A percentile compares a stretch with the other conserved stretches of the same genome.
Evolutionary conservation across 2,888 invertebrate genomes (phyloP).

Genomic region (Agrochola macilenta): DNA sequence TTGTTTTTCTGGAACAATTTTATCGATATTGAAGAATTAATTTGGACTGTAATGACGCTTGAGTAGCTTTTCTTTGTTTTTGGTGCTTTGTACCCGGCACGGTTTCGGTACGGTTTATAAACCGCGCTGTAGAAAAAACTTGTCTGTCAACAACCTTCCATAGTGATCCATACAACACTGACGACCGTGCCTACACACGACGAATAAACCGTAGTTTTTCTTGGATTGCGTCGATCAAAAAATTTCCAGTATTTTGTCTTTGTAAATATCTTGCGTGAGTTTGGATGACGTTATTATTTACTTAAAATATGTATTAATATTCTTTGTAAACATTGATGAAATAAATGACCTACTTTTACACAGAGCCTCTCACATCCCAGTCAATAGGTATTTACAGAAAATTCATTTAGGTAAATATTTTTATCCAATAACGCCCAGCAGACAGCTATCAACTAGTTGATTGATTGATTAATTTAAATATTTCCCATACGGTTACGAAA

Average conservation of each 20-base stretch:
- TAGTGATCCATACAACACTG: no score
- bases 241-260: background rate
- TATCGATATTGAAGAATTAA: constrained; percentile 36
- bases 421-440: background rate
- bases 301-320: background rate
- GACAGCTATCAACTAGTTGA: constrained; percentile 16
- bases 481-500: constrained; percentile 1
- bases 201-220: no score
- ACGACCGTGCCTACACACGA: no score
- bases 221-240: background rate
- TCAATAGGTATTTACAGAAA: constrained; percentile 29
- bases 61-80: constrained; percentile 9
- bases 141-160: no score
- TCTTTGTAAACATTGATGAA: background rate
- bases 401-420: constrained; percentile 44
- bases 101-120: no score
- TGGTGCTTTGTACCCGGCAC: background rate
- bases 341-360: constrained; percentile 10
- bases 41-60: constrained; percentile 29
- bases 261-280: background rate
- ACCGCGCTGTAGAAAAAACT: no score
- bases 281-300: background rate
- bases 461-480: constrained; percentile 23
- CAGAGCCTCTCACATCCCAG: constrained; percentile 2
- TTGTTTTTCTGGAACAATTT: constrained; percentile 54